These are phyloP conservation scores for Apeltes quadracus DNA, from an alignment of 2,113 vertebrate species.

Conservation along the genomic window DNA sequence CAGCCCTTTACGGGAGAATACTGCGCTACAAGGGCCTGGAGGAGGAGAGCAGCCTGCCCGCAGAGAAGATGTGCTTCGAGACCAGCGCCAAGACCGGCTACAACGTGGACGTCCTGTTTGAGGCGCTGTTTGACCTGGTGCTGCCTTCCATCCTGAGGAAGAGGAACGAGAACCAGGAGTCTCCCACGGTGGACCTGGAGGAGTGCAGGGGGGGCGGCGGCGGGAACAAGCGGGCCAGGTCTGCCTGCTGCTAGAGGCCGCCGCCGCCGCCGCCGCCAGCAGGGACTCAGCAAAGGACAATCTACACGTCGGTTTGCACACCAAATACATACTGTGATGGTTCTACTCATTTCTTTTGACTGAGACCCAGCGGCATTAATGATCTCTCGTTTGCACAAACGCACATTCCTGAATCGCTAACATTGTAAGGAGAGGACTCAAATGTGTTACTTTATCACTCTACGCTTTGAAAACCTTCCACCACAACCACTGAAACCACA, in stretches of 20 bases:
- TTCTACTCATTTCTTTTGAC: conserved; percentile 29
- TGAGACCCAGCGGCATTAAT: conserved; percentile 7
- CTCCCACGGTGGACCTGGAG: conserved; percentile 87
- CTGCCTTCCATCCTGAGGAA: conserved; percentile 87
- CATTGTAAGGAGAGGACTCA: conserved; percentile 32
- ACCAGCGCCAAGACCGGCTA: conserved; percentile 95
- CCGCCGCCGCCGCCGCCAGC: neutral
- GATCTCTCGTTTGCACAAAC: conserved; percentile 12
- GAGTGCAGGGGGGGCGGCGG: conserved; percentile 66
- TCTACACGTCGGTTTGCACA: conserved; percentile 17
- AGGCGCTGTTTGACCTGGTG: conserved; percentile 92
- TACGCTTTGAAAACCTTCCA: conserved; percentile 28
- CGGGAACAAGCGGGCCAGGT: conserved; percentile 45
- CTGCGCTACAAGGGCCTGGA: conserved; percentile 91
- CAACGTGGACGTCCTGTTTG: conserved; percentile 92
- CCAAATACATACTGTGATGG: conserved; percentile 45
- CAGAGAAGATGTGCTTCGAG: conserved; percentile 95
- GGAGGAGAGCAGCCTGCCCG: conserved; percentile 84
- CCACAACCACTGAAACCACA: conserved; percentile 67
- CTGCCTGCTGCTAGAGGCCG: conserved; percentile 60
- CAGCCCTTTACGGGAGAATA: conserved; percentile 88
- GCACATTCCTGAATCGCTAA: conserved; percentile 3
- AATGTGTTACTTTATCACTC: neutral
- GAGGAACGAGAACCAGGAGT: conserved; percentile 76
- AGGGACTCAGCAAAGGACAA: conserved; percentile 36